A percentile compares a stretch with the other conserved stretches of the same genome.
Conservation (phyloP, 2,888 invertebrate genomes). For the Didymodactylos carnosus region DNA sequence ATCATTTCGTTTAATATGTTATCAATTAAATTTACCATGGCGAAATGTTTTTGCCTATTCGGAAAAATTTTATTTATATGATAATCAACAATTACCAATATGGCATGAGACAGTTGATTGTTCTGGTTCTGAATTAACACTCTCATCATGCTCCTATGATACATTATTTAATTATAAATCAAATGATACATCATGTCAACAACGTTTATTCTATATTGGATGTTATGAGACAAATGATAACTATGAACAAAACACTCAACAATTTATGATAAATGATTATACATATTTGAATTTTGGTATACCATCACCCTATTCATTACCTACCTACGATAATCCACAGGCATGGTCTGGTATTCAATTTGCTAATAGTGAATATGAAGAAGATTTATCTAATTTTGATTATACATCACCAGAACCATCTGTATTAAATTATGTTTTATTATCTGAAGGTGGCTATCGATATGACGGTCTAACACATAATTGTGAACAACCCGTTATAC, state of each 20-base stretch:
- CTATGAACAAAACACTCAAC: no score
- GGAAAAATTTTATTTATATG: conserved; percentile 1
- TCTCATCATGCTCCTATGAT: conserved; percentile 6
- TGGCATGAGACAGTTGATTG: conserved; percentile 13
- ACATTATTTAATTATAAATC: not conserved
- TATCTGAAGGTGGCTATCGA: conserved; percentile 51
- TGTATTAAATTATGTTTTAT: conserved; percentile 48
- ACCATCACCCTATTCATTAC: not conserved
- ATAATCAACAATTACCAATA: not conserved
- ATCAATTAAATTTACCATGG: conserved; percentile 54
- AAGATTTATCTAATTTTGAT: not conserved
- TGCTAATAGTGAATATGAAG: conserved; percentile 65
- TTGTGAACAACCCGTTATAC: conserved; percentile 70
- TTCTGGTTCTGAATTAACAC: not conserved
- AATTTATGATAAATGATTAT: no score
- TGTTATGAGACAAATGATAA: conserved; percentile 1
- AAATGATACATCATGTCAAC: not conserved
- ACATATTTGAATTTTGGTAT: no score
- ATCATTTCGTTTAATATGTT: conserved; percentile 53
- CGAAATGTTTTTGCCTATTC: conserved; percentile 6
- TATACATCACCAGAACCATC: conserved; percentile 43
- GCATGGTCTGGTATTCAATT: conserved; percentile 95
- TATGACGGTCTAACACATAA: no score
- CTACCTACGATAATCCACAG: conserved; percentile 42
- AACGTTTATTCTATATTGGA: not conserved